Base-by-base conservation (phyloP, 2,888 invertebrate genomes). In the Sicus ferrugineus region DNA sequence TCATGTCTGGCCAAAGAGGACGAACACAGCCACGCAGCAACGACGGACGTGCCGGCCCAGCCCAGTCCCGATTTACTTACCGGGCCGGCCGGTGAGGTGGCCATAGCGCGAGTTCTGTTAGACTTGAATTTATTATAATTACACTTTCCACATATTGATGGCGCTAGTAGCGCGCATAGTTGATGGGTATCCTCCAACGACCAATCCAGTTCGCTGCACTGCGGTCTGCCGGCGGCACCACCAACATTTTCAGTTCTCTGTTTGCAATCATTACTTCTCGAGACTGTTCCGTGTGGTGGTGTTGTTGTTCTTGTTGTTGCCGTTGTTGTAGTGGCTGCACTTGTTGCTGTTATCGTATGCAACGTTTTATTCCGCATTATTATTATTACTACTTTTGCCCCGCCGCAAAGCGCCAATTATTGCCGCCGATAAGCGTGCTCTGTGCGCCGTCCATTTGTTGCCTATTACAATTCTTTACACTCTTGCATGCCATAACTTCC, bases 91-190 rank as follows among this genome's bases (percentile, higher is more conserved):
- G 31, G 31, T 38, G 5, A 1, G 38, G 14, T 38, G 2, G 19
- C 63, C 16, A 56, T 21, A 26, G 38, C 23, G 54, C 46, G 61
- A 67, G 56, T 72, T 63, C 62, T 38, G 67, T 65, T 34, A 63
- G 50, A 69, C 67, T 72, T 67, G 67, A 72, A 72, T 72, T 72
- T 72, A 72, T 72, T 72, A 69, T 72, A 72, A 72, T 72, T 69
- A 69, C 69, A 69, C 69, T 67, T 72, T 69, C 64, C 67, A 67
- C 52, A 59, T 59, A 64, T 61, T 64, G 64, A 72, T 72, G 71
- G 71, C 71, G 71, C 71, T 72, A 69, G 64, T 69, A 67, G 71
- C 71, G 69, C 42, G 64, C 34, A 71, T 69, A 64, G 54, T 69
- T 71, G 66, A 71, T 68, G 67, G 66, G 65, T 62, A 66, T 67